Percentiles rank a stretch among this genome's conserved stretches.
Conservation (phyloP, 2,888 invertebrate species). For the Cephus rjabovi region DNA sequence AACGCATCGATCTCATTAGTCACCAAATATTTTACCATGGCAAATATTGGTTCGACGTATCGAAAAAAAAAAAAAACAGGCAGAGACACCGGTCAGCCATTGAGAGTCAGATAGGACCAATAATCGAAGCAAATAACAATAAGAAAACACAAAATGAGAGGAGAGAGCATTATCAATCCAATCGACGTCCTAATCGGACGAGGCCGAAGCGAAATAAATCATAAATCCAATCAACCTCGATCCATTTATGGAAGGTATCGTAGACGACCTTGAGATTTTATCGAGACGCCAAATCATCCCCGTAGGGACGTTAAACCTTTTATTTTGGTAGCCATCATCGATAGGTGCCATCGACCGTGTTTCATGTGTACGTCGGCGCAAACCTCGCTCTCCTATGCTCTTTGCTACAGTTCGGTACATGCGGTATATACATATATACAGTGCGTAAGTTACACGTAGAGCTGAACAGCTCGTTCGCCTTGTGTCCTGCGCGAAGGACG, state of each 20-base stretch:
- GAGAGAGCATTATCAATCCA: background rate
- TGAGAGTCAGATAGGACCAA: background rate
- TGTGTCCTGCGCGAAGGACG: background rate
- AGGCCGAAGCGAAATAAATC: background rate
- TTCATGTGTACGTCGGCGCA: background rate
- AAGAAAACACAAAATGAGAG: background rate
- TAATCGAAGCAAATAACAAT: background rate
- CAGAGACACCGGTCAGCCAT: background rate
- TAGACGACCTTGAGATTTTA: no score
- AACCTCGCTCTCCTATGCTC: background rate
- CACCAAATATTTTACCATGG: background rate
- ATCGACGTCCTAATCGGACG: background rate
- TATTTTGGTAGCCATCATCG: background rate
- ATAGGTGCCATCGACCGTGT: background rate
- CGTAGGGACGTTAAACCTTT: background rate
- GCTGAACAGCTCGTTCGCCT: background rate
- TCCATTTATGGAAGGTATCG: no score
- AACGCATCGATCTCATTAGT: background rate
- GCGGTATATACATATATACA: no score
- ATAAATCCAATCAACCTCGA: background rate
- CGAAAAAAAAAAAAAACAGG: no score
- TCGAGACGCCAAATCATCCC: no score
- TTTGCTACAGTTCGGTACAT: background rate
- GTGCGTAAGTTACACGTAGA: no score
- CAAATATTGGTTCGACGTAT: background rate